Percentiles rank a stretch among this genome's conserved stretches.
Conservation (phyloP, 2,113 vertebrate species). For the human (Homo sapiens) region GRCh38 chr13:23611001-23611500, state of each 20-base stretch:
- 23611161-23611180: neutral
- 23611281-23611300: neutral
- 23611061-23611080: neutral
- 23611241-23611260: neutral
- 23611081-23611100: neutral
- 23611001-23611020: neutral
- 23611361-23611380: neutral
- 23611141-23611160: neutral
- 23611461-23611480: fast-evolving
- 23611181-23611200: neutral
- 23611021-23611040: neutral
- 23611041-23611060: neutral
- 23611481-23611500: neutral
- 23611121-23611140: too few species aligned
- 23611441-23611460: too few species aligned
- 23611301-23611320: neutral
- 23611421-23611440: neutral
- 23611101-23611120: neutral
- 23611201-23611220: neutral
- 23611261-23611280: neutral
- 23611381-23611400: fast-evolving
- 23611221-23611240: neutral
- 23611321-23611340: neutral
- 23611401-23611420: neutral
- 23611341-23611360: neutral